phyloP scores from a whole-genome alignment of 2,113 vertebrate species.

The Anolis carolinensis region DNA sequence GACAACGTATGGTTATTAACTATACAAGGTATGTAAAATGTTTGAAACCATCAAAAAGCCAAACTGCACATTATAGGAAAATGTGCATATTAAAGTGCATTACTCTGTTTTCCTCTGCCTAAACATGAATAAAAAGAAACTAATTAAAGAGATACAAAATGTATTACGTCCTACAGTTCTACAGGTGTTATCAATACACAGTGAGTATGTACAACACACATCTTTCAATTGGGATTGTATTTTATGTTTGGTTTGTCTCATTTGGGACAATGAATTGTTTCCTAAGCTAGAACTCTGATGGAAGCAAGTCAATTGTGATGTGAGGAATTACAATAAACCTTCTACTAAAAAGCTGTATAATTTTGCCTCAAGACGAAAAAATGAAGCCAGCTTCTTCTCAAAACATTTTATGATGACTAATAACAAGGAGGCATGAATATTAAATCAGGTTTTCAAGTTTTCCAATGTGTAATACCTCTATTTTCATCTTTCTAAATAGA shows the following conservation, averaged over 20 bases:
- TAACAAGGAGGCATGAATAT: constrained; percentile 10
- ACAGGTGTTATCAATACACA: constrained; percentile 19
- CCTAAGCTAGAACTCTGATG: constrained; percentile 20
- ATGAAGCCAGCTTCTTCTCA: constrained; percentile 28
- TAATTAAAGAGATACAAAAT: constrained; percentile 14
- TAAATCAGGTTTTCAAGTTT: not conserved
- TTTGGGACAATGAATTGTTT: constrained; percentile 10
- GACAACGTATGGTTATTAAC: constrained; percentile 55
- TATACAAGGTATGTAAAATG: no score
- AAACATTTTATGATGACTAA: not conserved
- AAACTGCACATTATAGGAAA: constrained; percentile 52
- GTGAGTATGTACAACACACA: constrained; percentile 19
- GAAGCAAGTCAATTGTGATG: constrained; percentile 25
- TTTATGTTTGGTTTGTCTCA: constrained; percentile 38
- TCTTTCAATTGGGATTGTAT: constrained; percentile 36
- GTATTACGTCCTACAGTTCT: constrained; percentile 24
- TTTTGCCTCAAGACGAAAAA: constrained; percentile 20
- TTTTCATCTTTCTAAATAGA: constrained; percentile 22
- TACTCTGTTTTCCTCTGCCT: constrained; percentile 34
- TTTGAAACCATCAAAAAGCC: constrained; percentile 15
- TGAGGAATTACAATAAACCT: constrained; percentile 40
- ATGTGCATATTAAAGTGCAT: constrained; percentile 64
- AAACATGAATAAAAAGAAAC: constrained; percentile 14
- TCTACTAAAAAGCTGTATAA: constrained; percentile 12
- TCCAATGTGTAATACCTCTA: constrained; percentile 41